Base-by-base conservation (phyloP, 2,797 vertebrate species). In the Pelodytes ibericus region DNA sequence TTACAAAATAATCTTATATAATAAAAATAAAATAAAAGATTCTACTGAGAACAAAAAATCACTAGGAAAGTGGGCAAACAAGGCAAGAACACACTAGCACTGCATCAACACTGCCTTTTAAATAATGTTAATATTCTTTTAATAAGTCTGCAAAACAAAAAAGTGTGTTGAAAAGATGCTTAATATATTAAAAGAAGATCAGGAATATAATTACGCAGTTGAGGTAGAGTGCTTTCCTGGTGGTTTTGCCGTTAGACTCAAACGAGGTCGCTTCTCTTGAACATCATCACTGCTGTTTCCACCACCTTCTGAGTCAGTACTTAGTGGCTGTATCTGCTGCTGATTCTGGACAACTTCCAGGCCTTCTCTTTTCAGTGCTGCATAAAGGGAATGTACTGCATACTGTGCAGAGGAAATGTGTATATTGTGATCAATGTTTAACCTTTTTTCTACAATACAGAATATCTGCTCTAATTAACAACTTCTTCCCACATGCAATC, bases 351-450 rank as follows among this genome's bases (percentile, higher is more conserved):
- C 74, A 75, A 89, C 84, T 62, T 85, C 75, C 67, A 88, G 81
- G 0, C 84, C 84, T 83, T 97, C 94, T 1, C 89, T 87, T 87
- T 90, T 94, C 30, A 99, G 83, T 0, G 89, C 94, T 13, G 89
- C 85, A 82, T 87, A 92, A 71, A 99, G 89, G 67, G 94, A 95
- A 10, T 90, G 92, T 83, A 96, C 88, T 9, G 95, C 88, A 66
- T 93, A 94, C 96, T 99, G 85, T 47, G 53, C n/a, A n/a, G n/a
- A n/a, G n/a, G n/a, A n/a, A n/a, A n/a, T n/a, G n/a, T n/a, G n/a
- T n/a, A n/a, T n/a, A n/a, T n/a, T n/a, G n/a, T n/a, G n/a, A n/a
- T n/a, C n/a, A n/a, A n/a, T n/a, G n/a, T n/a, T n/a, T n/a, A n/a
- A n/a, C n/a, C n/a, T n/a, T n/a, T n/a, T n/a, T n/a, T n/a, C n/a